phyloP scores from a whole-genome alignment of 2,797 vertebrate genomes.

The Zenarchopterus dispar region DNA sequence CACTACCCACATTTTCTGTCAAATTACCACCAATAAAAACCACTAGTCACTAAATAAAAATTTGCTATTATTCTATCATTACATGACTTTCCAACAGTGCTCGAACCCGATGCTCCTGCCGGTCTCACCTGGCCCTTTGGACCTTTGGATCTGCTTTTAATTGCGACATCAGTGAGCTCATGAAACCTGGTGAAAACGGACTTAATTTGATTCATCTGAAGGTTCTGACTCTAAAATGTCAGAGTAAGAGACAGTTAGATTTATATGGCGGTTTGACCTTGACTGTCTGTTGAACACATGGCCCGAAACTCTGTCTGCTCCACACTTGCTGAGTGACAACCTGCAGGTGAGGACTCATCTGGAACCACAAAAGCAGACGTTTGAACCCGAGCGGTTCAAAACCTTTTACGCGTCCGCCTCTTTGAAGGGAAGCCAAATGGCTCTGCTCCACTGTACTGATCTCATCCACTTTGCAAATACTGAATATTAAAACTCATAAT shows the following conservation, averaged over 20 bases:
- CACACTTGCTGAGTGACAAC: constrained; percentile 16
- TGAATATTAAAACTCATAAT: constrained; percentile 68
- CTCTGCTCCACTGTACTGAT: constrained; percentile 55
- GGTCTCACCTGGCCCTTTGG: too few species aligned
- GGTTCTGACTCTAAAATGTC: not conserved
- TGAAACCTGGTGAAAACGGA: not conserved
- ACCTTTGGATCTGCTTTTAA: too few species aligned
- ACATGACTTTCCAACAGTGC: too few species aligned
- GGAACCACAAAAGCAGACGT: constrained; percentile 17
- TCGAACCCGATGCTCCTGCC: too few species aligned
- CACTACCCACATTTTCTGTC: too few species aligned
- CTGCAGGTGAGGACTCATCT: constrained; percentile 45
- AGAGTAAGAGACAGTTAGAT: not conserved
- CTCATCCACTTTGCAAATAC: constrained; percentile 61
- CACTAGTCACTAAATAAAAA: too few species aligned
- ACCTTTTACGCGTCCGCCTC: constrained; percentile 34
- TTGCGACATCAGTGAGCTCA: not conserved
- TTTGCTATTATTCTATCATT: too few species aligned
- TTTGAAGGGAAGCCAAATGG: constrained; percentile 73
- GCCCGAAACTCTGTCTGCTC: not conserved
- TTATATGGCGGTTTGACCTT: constrained; percentile 4
- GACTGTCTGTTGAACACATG: constrained; percentile 14
- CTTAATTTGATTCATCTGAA: not conserved
- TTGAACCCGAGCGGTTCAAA: constrained; percentile 24
- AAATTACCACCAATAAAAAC: too few species aligned